A percentile compares a stretch with the other conserved stretches of the same genome.
Evolutionary conservation across 2,113 vertebrate genomes (phyloP).

Genomic region (Vulpes vulpes): DNA sequence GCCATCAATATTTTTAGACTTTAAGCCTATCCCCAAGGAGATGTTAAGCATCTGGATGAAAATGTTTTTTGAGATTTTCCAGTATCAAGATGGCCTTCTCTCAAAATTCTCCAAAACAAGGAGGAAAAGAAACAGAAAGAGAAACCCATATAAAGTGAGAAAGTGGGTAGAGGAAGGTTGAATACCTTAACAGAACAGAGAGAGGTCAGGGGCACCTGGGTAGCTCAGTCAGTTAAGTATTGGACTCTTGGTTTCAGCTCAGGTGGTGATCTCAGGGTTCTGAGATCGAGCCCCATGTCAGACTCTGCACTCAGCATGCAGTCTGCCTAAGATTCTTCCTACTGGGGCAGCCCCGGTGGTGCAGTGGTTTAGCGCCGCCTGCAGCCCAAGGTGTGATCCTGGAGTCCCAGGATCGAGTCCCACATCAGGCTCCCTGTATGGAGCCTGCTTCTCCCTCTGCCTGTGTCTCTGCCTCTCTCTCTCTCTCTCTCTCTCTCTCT

Average conservation of each 20-base stretch:
- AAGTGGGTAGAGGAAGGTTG: neutral
- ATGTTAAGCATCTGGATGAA: conserved; percentile 67
- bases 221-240: neutral
- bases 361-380: no score
- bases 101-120: conserved; percentile 59
- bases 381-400: no score
- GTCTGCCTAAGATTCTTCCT: neutral
- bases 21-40: conserved; percentile 36
- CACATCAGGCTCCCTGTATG: no score
- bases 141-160: conserved; percentile 66
- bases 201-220: conserved; percentile 37
- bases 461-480: no score
- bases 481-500: neutral
- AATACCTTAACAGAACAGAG: conserved; percentile 37
- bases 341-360: no score
- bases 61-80: neutral
- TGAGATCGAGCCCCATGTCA: neutral
- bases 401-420: no score
- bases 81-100: conserved; percentile 41
- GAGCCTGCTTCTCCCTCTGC: neutral
- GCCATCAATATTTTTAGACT: conserved; percentile 60
- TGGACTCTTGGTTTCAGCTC: neutral
- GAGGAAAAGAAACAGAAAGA: conserved; percentile 48
- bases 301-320: neutral
- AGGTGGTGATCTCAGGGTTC: neutral